phyloP scores from a whole-genome alignment of 2,888 invertebrate species.

The Agriopis marginaria region DNA sequence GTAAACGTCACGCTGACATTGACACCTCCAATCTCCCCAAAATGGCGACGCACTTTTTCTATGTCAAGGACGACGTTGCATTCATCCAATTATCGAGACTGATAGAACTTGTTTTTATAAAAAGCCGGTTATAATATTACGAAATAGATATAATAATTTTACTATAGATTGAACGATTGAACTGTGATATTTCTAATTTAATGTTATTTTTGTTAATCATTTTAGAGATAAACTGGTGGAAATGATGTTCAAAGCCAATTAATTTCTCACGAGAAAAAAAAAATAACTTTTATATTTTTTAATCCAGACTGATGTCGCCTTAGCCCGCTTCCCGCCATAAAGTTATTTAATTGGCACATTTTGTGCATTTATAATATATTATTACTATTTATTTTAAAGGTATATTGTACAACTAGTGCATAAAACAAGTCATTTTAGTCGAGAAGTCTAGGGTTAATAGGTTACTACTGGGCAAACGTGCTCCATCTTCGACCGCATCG shows the following conservation, averaged over 20 bases:
- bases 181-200: neutral
- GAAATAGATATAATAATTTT: conserved; percentile 28
- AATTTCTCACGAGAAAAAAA: no score
- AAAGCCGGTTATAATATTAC: conserved; percentile 9
- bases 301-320: no score
- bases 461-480: no score
- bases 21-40: conserved; percentile 68
- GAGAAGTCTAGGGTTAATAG: no score
- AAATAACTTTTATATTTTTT: no score
- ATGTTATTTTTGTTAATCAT: neutral
- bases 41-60: conserved; percentile 69
- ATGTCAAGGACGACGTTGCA: conserved; percentile 68
- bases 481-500: no score
- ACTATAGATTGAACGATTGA: neutral
- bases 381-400: no score
- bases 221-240: neutral
- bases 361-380: no score
- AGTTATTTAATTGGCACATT: no score
- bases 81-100: conserved; percentile 40
- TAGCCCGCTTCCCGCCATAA: no score
- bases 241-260: neutral
- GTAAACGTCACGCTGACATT: conserved; percentile 56
- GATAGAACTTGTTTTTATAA: conserved; percentile 4
- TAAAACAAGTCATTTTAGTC: no score
- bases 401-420: no score